A percentile compares a stretch with the other conserved stretches of the same genome.
These are phyloP conservation scores for Oedothorax gibbosus DNA, from an alignment of 1,140 invertebrate genomes.

Conservation along the genomic window DNA sequence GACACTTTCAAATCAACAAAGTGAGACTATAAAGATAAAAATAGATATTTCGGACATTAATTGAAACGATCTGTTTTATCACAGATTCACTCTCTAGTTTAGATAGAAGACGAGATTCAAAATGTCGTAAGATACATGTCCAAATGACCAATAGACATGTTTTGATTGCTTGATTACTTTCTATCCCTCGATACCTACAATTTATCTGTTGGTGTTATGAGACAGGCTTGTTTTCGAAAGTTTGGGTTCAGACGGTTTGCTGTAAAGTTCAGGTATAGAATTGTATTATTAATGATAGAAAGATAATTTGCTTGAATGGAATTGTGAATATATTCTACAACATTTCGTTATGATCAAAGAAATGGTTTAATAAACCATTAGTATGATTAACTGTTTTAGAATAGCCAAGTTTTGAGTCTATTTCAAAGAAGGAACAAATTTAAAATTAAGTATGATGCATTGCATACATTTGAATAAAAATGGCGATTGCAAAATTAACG, in stretches of 20 bases:
- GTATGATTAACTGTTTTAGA: too few species aligned
- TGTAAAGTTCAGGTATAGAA: neutral
- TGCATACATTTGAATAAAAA: too few species aligned
- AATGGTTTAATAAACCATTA: neutral
- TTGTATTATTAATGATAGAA: neutral
- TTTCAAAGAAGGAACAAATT: too few species aligned
- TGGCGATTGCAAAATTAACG: too few species aligned
- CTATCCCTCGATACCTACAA: neutral
- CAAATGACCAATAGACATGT: neutral
- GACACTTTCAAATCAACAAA: too few species aligned
- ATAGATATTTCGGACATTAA: slow-evolving; percentile 14
- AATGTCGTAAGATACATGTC: slow-evolving; percentile 3
- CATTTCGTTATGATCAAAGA: neutral
- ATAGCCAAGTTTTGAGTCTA: too few species aligned
- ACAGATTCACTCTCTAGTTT: slow-evolving; percentile 4
- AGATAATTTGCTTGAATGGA: neutral
- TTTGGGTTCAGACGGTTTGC: neutral
- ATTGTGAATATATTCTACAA: neutral
- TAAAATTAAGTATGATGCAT: too few species aligned
- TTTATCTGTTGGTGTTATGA: neutral
- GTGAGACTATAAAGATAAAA: neutral
- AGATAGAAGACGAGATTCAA: neutral
- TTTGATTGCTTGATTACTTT: slow-evolving; percentile 33
- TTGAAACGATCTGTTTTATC: slow-evolving; percentile 24
- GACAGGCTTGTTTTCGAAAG: too few species aligned